Evolutionary conservation across 2,113 vertebrate genomes (phyloP).

Genomic region (Thalassarche chlororhynchos): DNA sequence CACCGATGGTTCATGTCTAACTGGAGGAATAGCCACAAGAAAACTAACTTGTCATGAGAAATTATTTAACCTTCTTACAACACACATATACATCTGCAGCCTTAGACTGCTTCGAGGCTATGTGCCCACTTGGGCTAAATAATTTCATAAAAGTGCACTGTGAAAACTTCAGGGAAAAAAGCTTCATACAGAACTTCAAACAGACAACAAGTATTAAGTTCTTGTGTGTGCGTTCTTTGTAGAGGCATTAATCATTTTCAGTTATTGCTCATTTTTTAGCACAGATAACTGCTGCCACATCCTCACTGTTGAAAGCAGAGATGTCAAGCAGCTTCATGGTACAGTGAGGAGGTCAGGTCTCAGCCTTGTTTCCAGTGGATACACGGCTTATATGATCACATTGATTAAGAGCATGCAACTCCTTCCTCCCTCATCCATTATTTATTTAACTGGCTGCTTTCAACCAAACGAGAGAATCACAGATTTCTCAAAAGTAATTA

Average conservation of each 20-base stretch:
- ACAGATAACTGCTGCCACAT: not conserved
- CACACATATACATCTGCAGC: not conserved
- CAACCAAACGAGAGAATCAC: not conserved
- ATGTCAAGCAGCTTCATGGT: not conserved
- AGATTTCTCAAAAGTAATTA: constrained; percentile 8
- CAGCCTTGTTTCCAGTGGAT: constrained; percentile 9
- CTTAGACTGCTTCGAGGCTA: not conserved
- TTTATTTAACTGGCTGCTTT: constrained; percentile 22
- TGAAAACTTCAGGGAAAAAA: not conserved
- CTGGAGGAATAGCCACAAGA: not conserved
- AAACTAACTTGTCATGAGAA: not conserved
- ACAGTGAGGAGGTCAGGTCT: not conserved
- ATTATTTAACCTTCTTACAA: not conserved
- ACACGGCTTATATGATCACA: not conserved
- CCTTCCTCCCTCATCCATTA: constrained; percentile 23
- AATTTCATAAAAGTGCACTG: not conserved
- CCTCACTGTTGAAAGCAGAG: not conserved
- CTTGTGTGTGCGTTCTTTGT: not conserved
- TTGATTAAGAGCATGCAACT: not conserved
- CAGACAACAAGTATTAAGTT: not conserved
- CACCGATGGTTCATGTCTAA: not conserved
- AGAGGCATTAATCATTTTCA: not conserved
- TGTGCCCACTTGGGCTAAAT: not conserved
- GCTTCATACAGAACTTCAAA: not conserved
- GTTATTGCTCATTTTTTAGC: not conserved